Base-by-base conservation (phyloP, 2,888 invertebrate genomes). In the Chaitophorus viminalis region DNA sequence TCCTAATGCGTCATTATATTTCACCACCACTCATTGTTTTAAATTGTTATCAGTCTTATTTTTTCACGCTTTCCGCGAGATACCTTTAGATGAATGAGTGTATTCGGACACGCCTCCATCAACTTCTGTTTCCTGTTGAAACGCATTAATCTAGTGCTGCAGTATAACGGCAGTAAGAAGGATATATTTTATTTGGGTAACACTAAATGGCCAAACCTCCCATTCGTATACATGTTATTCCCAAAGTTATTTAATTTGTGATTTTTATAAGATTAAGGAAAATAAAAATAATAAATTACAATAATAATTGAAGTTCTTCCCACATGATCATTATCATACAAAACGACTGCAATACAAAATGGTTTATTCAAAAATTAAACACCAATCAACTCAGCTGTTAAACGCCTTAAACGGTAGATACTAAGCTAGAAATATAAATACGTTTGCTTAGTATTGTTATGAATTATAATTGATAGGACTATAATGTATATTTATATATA, bases 11-110 rank as follows among this genome's bases (percentile, higher is more conserved):
- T 84, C 46, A 68, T 76, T 76, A 84, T 76, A 76, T 76, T 77
- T 84, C 46, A 84, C 39, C 68, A 46, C 65, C 76, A 25, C 84
- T 65, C 65, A 46, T 76, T 84, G 84, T 84, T 84, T 68, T 68
- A 25, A 76, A 84, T 68, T 17, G 68, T 68, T 82, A 33, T 77
- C 65, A 33, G n/a, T 76, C 29, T 84, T 84, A 31, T 25, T 31
- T 60, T 46, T 25, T 46, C 39, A 33, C 72, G 9, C 11, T 18
- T 21, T 46, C 36, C 60, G 11, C 29, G 29, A 74, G 17, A 36
- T 52, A 82, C 82, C n/a, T 74, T 68, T 46, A 31, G 68, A 76
- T 46, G 84, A 68, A 76, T 46, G 33, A 84, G 76, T 33, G 65
- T 46, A 46, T 46, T 65, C 25, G 65, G 65, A 76, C 76, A 84